Percentiles rank a stretch among this genome's conserved stretches.
These are phyloP conservation scores for Gymnoscelis rufifasciata DNA, from an alignment of 2,888 invertebrate species.

Conservation along the genomic window DNA sequence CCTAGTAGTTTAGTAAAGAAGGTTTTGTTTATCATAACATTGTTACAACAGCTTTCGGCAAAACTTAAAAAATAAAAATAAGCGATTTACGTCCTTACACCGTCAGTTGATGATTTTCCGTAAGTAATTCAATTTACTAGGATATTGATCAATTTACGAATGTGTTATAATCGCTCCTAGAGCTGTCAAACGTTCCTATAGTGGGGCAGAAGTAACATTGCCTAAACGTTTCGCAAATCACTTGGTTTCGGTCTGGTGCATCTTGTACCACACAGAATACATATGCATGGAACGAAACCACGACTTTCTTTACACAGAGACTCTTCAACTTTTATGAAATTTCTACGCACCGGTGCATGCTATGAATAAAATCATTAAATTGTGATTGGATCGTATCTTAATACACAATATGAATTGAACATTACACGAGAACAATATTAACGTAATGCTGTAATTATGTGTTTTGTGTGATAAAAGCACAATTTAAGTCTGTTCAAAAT, in stretches of 20 bases:
- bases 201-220: slow-evolving; percentile 8
- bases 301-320: slow-evolving; percentile 68
- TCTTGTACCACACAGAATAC: slow-evolving; percentile 45
- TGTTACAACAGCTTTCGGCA: too few species aligned
- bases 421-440: slow-evolving; percentile 5
- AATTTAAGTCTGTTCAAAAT: too few species aligned
- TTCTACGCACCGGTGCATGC: slow-evolving; percentile 56
- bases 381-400: slow-evolving; percentile 1
- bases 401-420: slow-evolving; percentile 8
- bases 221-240: slow-evolving; percentile 17
- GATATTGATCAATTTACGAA: background rate
- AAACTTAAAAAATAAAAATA: too few species aligned
- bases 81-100: too few species aligned
- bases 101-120: too few species aligned
- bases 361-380: slow-evolving; percentile 18
- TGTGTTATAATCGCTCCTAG: background rate
- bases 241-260: slow-evolving; percentile 50
- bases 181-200: too few species aligned
- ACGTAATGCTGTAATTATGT: too few species aligned
- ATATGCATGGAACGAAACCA: slow-evolving; percentile 64
- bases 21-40: background rate
- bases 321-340: slow-evolving; percentile 53
- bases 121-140: too few species aligned
- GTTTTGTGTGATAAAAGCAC: too few species aligned
- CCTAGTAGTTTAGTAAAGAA: background rate